Evolutionary conservation across 2,888 invertebrate species (phyloP), one percentile per base, ranked within the genome.

Genomic region (Apodemia mormo): DNA sequence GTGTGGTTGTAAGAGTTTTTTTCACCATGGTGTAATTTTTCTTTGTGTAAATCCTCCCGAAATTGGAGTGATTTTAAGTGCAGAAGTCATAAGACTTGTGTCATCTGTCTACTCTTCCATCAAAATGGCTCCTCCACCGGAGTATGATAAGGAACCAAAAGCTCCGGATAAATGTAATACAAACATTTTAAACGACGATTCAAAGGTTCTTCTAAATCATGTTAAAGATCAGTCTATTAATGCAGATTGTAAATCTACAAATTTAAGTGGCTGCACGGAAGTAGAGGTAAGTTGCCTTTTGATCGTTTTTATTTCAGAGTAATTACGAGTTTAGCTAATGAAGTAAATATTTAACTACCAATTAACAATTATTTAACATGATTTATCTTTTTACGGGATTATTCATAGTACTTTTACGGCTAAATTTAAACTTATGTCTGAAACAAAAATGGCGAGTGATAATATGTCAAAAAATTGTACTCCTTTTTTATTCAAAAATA

Each of bases 121-220:
- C 94, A 95, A 95, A 94, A 96, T 96, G 96, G 96, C 96, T 94
- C 96, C 96, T 94, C 95, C 95, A 90, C 96, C 96, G 91, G 95
- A 96, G 90, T 95, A 96, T 93, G 95, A 95, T 93, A 95, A 94
- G 93, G 95, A 96, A 94, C 95, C 96, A 76, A 96, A 96, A 93
- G 95, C 96, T 85, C 96, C 96, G 81, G 96, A 96, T 91, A 96
- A 96, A 95, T 89, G 87, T 89, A 84, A 83, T 76, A 83, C 87
- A 80, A 86, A 81, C 80, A 83, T 85, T 77, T 81, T 85, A 75
- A 85, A 82, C 79, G 91, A 94, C 79, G 94, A 94, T 82, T 86
- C 92, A 70, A 94, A 92, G 85, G 85, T 88, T 77, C 85, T 90
- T 79, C 89, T 88, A 77, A 88, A 85, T 80, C 80, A 85, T 79